Evolutionary conservation across 2,888 invertebrate genomes (phyloP).

Genomic region (Adineta ricciae): DNA sequence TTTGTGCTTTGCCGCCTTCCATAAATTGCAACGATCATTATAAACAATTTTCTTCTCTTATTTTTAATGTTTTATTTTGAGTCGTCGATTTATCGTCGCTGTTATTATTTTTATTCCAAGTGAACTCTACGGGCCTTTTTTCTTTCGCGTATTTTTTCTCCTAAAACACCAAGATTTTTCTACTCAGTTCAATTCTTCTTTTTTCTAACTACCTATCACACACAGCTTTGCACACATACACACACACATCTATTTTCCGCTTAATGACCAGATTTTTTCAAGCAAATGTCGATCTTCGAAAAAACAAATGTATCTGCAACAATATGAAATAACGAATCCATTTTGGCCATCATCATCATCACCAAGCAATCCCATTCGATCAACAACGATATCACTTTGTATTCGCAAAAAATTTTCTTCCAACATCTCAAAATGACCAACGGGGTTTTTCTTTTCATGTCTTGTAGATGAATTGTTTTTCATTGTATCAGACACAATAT

Average conservation of each 20-base stretch:
- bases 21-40: neutral
- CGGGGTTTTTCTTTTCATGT: neutral
- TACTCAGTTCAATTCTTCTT: neutral
- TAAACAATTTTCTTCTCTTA: neutral
- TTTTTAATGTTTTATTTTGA: neutral
- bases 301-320: neutral
- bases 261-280: neutral
- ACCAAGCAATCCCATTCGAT: neutral
- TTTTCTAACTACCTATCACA: neutral
- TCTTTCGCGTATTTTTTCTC: neutral
- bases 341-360: neutral
- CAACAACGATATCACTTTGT: neutral
- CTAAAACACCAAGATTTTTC: neutral
- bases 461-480: neutral
- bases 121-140: neutral
- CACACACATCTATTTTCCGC: neutral
- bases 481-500: neutral
- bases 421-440: neutral
- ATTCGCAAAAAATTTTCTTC: neutral
- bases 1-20: neutral
- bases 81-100: slow-evolving; percentile 1
- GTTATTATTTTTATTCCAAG: neutral
- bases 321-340: neutral
- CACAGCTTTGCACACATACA: neutral
- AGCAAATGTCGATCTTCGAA: neutral